A percentile compares a stretch with the other conserved stretches of the same genome.
phyloP scores from a whole-genome alignment of 2,888 invertebrate species.

The Erannis defoliaria region DNA sequence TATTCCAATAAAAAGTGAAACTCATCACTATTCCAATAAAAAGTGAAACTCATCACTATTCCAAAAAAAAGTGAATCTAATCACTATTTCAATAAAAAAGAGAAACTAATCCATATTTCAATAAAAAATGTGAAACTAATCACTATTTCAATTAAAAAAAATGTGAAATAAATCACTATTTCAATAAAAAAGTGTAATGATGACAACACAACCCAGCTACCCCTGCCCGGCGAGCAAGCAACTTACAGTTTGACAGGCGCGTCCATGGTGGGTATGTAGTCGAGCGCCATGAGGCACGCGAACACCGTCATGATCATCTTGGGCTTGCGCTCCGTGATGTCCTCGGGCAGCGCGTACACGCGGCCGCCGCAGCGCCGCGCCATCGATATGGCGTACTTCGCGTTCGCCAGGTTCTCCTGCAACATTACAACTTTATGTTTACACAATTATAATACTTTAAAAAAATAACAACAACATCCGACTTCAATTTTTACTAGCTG shows the following conservation, averaged over 20 bases:
- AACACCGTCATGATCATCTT: constrained; percentile 99
- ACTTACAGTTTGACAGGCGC: constrained; percentile 74
- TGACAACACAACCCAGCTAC: not conserved
- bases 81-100: no score
- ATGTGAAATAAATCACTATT: not conserved
- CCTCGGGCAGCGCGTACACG: constrained; percentile 99
- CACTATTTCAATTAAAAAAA: no score
- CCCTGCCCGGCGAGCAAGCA: not conserved
- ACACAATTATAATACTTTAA: no score
- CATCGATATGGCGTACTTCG: constrained; percentile 99
- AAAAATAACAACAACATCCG: no score
- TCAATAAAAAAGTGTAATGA: not conserved
- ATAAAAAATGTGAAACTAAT: no score
- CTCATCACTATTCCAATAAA: no score
- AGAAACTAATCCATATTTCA: no score
- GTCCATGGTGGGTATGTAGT: constrained; percentile 97
- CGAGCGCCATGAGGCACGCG: constrained; percentile 99
- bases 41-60: no score
- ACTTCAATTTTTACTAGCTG: no score
- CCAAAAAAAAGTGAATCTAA: no score
- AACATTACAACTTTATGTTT: not conserved
- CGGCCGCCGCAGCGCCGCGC: constrained; percentile 98
- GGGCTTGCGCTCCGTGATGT: constrained; percentile 98
- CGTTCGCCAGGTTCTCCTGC: constrained; percentile 97
- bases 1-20: no score